Conservation (phyloP, 2,113 vertebrate species). For the Diglossa brunneiventris region DNA sequence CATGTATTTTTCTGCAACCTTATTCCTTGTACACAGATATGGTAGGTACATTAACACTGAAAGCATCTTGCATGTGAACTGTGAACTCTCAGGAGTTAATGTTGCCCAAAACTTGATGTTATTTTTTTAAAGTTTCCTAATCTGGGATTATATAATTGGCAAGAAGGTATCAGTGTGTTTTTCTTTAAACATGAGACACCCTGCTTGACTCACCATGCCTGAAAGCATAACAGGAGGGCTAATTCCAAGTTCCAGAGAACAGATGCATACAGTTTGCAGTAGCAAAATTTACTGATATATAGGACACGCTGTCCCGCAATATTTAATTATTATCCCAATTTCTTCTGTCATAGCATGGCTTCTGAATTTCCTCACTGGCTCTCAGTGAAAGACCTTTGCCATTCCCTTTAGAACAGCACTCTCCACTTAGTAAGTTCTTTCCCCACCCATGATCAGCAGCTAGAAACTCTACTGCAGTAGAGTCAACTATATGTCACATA, state of each 20-base stretch:
- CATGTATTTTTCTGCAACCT: not conserved
- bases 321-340: not conserved
- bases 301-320: not conserved
- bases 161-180: not conserved
- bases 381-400: not conserved
- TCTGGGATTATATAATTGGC: not conserved
- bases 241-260: not conserved
- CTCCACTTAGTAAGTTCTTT: not conserved
- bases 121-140: not conserved
- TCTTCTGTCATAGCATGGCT: not conserved
- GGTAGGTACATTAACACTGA: not conserved
- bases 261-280: not conserved
- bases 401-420: not conserved
- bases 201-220: not conserved
- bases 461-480: not conserved
- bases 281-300: not conserved
- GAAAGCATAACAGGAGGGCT: not conserved
- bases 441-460: not conserved
- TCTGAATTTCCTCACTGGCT: not conserved
- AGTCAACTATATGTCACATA: rapidly evolving
- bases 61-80: not conserved
- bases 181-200: not conserved
- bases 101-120: not conserved
- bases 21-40: not conserved
- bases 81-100: not conserved